phyloP scores from a whole-genome alignment of 2,797 vertebrate species.

The Poecilia velifera region DNA sequence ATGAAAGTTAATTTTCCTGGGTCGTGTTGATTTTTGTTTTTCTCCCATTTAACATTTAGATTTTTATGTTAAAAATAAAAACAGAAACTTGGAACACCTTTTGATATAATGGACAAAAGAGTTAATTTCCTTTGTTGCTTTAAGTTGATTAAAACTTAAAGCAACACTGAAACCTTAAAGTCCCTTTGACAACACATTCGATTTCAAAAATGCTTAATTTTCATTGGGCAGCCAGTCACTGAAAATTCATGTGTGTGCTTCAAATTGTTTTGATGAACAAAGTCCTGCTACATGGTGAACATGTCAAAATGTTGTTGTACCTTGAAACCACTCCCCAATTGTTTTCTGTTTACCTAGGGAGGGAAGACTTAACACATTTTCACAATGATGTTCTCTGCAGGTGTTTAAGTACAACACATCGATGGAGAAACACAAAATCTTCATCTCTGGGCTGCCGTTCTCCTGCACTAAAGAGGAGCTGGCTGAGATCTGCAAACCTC shows the following conservation, averaged over 20 bases:
- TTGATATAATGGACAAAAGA: not conserved
- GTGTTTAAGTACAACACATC: slow-evolving; percentile 93
- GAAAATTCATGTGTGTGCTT: not conserved
- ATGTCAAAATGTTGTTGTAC: not conserved
- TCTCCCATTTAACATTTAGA: not conserved
- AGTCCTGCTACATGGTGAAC: not conserved
- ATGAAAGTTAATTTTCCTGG: not conserved
- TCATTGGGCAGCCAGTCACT: not conserved
- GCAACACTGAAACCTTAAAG: not conserved
- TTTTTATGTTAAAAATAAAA: not conserved
- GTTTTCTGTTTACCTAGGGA: not conserved
- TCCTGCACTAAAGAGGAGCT: slow-evolving; percentile 91
- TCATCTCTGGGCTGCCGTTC: slow-evolving; percentile 93
- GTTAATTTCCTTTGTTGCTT: not conserved
- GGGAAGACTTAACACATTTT: not conserved
- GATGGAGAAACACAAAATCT: slow-evolving; percentile 96
- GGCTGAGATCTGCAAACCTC: slow-evolving; percentile 85
- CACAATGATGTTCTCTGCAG: slow-evolving; percentile 66
- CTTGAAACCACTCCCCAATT: not conserved
- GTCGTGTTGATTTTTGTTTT: not conserved
- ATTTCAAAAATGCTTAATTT: not conserved
- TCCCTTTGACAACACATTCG: not conserved
- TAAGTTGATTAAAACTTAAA: not conserved
- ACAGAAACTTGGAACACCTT: not conserved
- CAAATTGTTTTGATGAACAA: not conserved